A percentile compares a stretch with the other conserved stretches of the same genome.
These are phyloP conservation scores for Drosophila demipolita DNA, from an alignment of 2,888 invertebrate species.

Conservation along the genomic window DNA sequence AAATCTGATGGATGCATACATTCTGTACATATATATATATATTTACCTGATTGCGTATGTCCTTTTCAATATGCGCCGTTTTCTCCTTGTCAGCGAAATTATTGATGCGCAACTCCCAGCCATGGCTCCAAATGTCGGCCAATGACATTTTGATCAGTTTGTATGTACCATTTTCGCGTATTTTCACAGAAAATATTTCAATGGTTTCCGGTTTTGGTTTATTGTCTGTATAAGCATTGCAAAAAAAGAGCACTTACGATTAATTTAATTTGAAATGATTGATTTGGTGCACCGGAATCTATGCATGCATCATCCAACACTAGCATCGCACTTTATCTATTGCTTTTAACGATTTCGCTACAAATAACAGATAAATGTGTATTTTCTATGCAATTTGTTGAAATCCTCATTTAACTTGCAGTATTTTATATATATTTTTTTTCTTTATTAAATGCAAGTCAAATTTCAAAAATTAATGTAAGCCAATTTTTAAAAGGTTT, in stretches of 20 bases:
- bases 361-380: background rate
- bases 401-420: slow-evolving; percentile 10
- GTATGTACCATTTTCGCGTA: slow-evolving; percentile 86
- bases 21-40: background rate
- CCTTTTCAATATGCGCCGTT: slow-evolving; percentile 88
- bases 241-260: slow-evolving; percentile 6
- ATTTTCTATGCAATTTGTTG: background rate
- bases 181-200: slow-evolving; percentile 88
- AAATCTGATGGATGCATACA: background rate
- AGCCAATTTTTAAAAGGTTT: background rate
- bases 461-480: background rate
- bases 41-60: slow-evolving; percentile 89
- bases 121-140: slow-evolving; percentile 89
- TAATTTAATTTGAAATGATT: slow-evolving; percentile 30
- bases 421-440: background rate
- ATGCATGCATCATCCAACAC: slow-evolving; percentile 38
- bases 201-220: slow-evolving; percentile 90
- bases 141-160: slow-evolving; percentile 88
- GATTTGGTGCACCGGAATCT: slow-evolving; percentile 13
- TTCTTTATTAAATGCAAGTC: background rate
- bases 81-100: slow-evolving; percentile 90
- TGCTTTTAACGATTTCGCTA: slow-evolving; percentile 12
- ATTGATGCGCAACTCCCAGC: slow-evolving; percentile 89
- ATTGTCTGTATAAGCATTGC: slow-evolving; percentile 86
- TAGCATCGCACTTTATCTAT: slow-evolving; percentile 26